phyloP scores from a whole-genome alignment of 1,140 invertebrate genomes.

The Reticulitermes speratus region DNA sequence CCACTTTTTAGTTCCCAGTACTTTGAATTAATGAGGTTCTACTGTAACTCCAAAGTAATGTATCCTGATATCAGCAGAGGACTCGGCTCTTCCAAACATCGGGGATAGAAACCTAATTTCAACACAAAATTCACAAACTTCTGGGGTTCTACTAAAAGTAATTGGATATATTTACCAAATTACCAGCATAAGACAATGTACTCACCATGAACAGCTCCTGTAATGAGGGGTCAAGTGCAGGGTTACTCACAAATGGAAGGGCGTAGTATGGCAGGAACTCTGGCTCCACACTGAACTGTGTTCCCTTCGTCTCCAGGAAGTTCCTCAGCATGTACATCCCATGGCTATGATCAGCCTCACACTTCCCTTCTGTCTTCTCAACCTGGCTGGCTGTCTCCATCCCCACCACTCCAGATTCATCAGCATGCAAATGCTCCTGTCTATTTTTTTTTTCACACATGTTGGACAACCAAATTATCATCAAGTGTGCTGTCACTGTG shows the following conservation, averaged over 20 bases:
- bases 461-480: too few relatives aligned
- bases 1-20: too few relatives aligned
- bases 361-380: conserved; percentile 24
- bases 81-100: too few relatives aligned
- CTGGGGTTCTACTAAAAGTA: background rate
- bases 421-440: background rate
- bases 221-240: conserved; percentile 56
- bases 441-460: background rate
- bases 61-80: too few relatives aligned
- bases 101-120: too few relatives aligned
- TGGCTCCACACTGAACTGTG: conserved; percentile 53
- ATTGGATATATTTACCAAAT: background rate
- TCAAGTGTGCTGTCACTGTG: background rate
- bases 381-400: background rate
- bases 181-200: background rate
- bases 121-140: background rate
- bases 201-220: conserved; percentile 55
- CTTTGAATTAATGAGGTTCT: too few relatives aligned
- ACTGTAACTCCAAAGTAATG: too few relatives aligned
- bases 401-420: background rate
- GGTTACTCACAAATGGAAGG: conserved; percentile 57
- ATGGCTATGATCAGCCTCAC: conserved; percentile 29
- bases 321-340: conserved; percentile 53
- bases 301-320: conserved; percentile 55
- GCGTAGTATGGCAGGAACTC: conserved; percentile 60